phyloP scores from a whole-genome alignment of 2,888 invertebrate genomes.

The Clepsis dumicolana region DNA sequence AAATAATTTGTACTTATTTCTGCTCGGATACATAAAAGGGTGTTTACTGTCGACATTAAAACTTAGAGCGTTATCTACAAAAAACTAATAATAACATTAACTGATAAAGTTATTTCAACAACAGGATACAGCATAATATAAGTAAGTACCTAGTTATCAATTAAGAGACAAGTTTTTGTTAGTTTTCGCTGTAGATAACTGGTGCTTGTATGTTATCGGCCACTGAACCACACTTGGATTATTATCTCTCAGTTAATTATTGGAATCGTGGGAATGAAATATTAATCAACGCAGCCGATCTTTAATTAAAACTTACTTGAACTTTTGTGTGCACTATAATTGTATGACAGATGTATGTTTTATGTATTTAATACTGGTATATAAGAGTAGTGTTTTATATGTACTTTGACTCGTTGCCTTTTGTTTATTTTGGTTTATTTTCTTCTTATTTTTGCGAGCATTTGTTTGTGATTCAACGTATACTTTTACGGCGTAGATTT shows the following conservation, averaged over 20 bases:
- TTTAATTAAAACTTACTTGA: constrained; percentile 39
- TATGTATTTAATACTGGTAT: neutral
- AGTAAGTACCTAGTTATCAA: constrained; percentile 39
- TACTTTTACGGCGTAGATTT: neutral
- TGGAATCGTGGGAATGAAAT: constrained; percentile 41
- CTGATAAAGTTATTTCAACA: constrained; percentile 21
- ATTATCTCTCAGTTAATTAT: constrained; percentile 40
- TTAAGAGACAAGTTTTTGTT: constrained; percentile 35
- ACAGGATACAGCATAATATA: neutral
- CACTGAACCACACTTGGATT: constrained; percentile 33
- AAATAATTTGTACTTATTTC: too few relatives aligned
- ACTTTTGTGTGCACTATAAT: constrained; percentile 31
- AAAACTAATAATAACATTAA: neutral
- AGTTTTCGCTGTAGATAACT: constrained; percentile 33
- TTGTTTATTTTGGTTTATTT: neutral
- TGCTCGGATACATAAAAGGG: neutral
- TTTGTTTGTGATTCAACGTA: neutral
- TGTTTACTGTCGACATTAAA: neutral
- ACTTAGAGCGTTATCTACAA: neutral
- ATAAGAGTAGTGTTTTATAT: neutral
- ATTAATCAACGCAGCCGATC: constrained; percentile 35
- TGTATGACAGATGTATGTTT: constrained; percentile 2
- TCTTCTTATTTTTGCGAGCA: neutral
- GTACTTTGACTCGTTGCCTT: neutral
- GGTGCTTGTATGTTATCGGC: constrained; percentile 38